Conservation (phyloP, 2,113 vertebrate genomes). For the Chrysemys picta region DNA sequence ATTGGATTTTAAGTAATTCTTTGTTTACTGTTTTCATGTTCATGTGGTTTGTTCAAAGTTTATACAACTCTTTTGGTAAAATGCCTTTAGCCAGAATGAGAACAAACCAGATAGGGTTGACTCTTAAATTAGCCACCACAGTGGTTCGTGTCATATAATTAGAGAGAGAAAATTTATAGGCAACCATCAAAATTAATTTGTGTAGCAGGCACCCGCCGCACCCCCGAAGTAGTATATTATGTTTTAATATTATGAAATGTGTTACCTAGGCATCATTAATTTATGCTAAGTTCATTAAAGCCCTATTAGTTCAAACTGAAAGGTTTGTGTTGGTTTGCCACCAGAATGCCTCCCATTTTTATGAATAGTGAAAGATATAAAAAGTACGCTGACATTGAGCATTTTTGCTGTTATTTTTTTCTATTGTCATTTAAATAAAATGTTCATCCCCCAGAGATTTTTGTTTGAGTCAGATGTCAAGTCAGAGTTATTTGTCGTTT, state of each 20-base stretch:
- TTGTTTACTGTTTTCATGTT: constrained; percentile 61
- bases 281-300: constrained; percentile 43
- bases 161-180: constrained; percentile 26
- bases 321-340: not conserved
- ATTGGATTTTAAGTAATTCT: constrained; percentile 61
- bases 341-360: constrained; percentile 8
- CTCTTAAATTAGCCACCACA: constrained; percentile 39
- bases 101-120: not conserved
- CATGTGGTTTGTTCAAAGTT: constrained; percentile 55
- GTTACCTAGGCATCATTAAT: constrained; percentile 46
- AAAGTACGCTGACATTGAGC: not conserved
- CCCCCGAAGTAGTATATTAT: not conserved
- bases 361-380: not conserved
- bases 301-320: constrained; percentile 33
- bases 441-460: not conserved
- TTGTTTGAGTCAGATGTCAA: constrained; percentile 12
- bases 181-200: constrained; percentile 55
- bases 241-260: constrained; percentile 33
- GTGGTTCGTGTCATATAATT: constrained; percentile 12
- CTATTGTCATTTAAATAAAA: not conserved
- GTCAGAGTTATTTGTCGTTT: not conserved
- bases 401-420: not conserved
- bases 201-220: not conserved
- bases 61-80: constrained; percentile 65
- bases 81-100: constrained; percentile 40